These are phyloP conservation scores for Eulemur mongoz DNA, from an alignment of 2,797 vertebrate species.

Conservation along the genomic window DNA sequence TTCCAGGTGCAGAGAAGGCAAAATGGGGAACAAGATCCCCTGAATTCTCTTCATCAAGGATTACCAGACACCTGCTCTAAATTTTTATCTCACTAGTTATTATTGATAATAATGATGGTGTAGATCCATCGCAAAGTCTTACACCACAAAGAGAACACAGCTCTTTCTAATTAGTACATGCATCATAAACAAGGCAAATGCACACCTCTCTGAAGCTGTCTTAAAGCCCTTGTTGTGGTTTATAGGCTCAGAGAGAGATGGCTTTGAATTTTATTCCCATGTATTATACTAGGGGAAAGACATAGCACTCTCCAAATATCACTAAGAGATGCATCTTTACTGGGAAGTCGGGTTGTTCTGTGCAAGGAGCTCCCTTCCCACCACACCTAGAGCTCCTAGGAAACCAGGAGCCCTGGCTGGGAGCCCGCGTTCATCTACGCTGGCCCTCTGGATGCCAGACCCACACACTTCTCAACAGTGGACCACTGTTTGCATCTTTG, in stretches of 20 bases:
- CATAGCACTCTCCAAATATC: neutral
- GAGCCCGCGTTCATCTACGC: neutral
- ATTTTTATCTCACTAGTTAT: constrained; percentile 46
- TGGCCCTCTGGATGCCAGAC: neutral
- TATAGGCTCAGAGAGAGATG: neutral
- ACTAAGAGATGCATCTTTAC: neutral
- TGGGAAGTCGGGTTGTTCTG: neutral
- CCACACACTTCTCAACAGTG: neutral
- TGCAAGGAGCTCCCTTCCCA: neutral
- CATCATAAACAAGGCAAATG: constrained; percentile 43
- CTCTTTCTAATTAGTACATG: constrained; percentile 45
- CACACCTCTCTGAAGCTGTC: neutral
- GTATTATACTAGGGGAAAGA: neutral
- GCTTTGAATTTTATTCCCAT: neutral
- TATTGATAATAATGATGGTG: neutral
- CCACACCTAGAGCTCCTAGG: neutral
- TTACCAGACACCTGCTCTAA: constrained; percentile 33
- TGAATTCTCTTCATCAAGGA: constrained; percentile 7
- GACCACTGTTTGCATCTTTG: neutral
- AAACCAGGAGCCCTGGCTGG: neutral
- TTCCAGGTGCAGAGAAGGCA: neutral
- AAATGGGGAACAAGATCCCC: neutral
- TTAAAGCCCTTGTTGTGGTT: constrained; percentile 27
- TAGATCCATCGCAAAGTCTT: constrained; percentile 15
- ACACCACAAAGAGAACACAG: constrained; percentile 41